Base-by-base conservation (phyloP, 2,113 vertebrate species). In the Ivindomyrus marchei region DNA sequence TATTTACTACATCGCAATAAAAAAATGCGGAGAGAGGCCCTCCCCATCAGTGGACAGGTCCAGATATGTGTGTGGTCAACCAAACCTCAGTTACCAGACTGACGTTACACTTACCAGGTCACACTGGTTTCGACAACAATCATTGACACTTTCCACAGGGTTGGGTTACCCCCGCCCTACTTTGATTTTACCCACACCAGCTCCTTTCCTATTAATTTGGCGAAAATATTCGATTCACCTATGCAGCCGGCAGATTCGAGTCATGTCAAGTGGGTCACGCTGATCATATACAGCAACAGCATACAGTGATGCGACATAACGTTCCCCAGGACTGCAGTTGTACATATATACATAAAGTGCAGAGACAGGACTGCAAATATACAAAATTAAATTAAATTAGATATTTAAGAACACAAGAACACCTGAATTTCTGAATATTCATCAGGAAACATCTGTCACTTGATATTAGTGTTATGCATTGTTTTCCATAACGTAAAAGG, bases 1-100 rank as follows among this genome's bases (percentile, higher is more conserved):
- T 87, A 52, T 87, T 87, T 49, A 85, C 42, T 1, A 24, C 49
- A 27, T 89, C 47, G 19, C 39, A 89, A 91, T 90, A 31, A 5
- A 90, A 21, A 74, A 42, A 87, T 62, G 80, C 13, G 1, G 53
- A 56, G 42, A 19, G 46, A 31, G n/a, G 1, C 9, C 6, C 36
- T 8, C 31, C 2, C 74, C 74, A 19, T 74, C 62, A 66, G n/a
- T 7, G 4, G 6, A 56, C 31, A 5, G 19, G 27, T 84, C 24
- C 80, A 89, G 49, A 89, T 56, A 4, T 27, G 10, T 8, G 7
- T 53, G 24, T 89, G 17, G 17, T 19, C 15, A 52, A 8, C 58
- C 36, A 46, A 45, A 66, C 87, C 56, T 39, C 52, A 17, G 9
- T 39, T 36, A 56, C 86, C 27, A 31, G 24, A 3, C 7, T 62